Conservation (phyloP, 2,888 invertebrate species). For the Chaitophorus viminalis region DNA sequence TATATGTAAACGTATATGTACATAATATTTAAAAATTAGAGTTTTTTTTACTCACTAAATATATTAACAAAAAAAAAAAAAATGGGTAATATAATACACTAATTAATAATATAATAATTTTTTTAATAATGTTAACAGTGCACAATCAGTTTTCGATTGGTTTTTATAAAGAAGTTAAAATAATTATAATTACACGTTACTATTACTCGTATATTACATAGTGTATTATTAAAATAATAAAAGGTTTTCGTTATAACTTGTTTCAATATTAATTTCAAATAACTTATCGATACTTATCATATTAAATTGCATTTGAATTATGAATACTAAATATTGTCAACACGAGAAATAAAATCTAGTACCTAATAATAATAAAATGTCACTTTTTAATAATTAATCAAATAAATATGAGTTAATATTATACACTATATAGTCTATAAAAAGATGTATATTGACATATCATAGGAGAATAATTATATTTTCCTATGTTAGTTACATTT, state of each 20-base stretch:
- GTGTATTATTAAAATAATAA: too few species aligned
- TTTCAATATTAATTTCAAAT: neutral
- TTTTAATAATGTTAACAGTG: neutral
- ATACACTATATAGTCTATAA: too few species aligned
- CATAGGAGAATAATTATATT: too few species aligned
- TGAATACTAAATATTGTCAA: neutral
- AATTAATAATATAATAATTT: neutral
- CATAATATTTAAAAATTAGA: constrained; percentile 1
- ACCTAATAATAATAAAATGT: neutral
- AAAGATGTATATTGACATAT: too few species aligned
- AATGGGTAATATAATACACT: neutral
- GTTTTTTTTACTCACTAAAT: neutral
- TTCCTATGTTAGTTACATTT: too few species aligned
- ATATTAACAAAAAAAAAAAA: neutral
- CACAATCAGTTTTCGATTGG: neutral
- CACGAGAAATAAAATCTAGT: neutral
- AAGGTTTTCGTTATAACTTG: neutral
- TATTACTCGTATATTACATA: neutral
- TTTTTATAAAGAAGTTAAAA: neutral
- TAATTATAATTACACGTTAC: neutral
- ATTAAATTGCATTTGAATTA: neutral
- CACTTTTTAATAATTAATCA: neutral
- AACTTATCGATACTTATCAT: too few species aligned
- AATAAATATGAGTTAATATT: neutral
- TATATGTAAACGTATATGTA: neutral